Evolutionary conservation across 2,797 vertebrate species (phyloP), one percentile per base, ranked within the genome.

Genomic region (Orientallactaga sibirica): DNA sequence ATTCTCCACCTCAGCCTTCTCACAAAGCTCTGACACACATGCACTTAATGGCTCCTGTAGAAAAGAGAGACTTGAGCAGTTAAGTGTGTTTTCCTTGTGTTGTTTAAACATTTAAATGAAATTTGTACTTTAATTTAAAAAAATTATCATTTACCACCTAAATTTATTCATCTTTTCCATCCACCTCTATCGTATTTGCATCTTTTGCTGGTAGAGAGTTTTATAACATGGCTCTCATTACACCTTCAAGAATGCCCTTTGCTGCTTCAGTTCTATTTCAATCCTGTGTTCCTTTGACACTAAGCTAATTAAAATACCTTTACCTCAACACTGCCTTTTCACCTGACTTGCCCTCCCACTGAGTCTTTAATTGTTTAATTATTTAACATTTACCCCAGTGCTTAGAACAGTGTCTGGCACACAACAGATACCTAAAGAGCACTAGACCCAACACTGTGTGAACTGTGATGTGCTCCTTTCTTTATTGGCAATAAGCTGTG

Each of bases 81-180:
- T 86, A 85, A 29, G 8, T 5, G 88, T n/a, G 83, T 64, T 71
- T 19, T 91, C 62, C 52, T 62, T 41, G 9, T 83, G n/a, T n/a
- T 11, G 66, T 70, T 92, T 88, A 90, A 76, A 41, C 16, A 70
- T 61, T 79, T 86, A 41, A 92, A 91, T 92, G 73, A 90, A 80
- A 75, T 67, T 70, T 86, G 68, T 3, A 62, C 74, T 89, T 90
- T 58, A 68, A 85, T 77, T 79, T 20, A 3, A 76, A 88, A 77
- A 74, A 33, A 48, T 78, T 68, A 66, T 37, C 81, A 83, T 74
- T 22, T 1, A 24, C 20, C 79, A 1, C 16, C 48, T 48, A 48
- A n/a, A 7, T 62, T 83, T 1, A 85, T n/a, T 3, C 16, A 15
- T 62, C 1, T 20, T 80, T 27, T 22, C 27, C 18, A 22, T 5